Percentiles rank a stretch among this genome's conserved stretches.
Evolutionary conservation across 2,888 invertebrate genomes (phyloP).

Genomic region (Mactromeris polynyma): DNA sequence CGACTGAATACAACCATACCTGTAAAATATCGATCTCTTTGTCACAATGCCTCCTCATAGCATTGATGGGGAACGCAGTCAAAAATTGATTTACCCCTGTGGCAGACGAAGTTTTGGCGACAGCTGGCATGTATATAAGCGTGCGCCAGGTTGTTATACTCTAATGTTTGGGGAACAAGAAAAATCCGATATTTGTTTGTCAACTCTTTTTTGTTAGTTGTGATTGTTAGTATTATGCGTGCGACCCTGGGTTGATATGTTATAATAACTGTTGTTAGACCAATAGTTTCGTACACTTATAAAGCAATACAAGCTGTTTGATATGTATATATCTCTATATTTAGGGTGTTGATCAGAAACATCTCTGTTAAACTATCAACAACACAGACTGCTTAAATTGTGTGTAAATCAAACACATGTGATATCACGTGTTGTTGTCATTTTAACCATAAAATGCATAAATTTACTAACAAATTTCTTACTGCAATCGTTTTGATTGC

Average conservation of each 20-base stretch:
- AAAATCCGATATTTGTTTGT: conserved; percentile 10
- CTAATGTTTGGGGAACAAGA: background rate
- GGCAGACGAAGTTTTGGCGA: conserved; percentile 35
- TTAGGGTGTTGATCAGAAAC: too few relatives aligned
- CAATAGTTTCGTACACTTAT: background rate
- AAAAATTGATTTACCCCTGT: conserved; percentile 53
- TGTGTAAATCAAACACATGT: too few relatives aligned
- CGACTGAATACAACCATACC: background rate
- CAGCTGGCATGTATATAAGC: conserved; percentile 38
- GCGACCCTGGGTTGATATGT: background rate
- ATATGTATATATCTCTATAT: background rate
- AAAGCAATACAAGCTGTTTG: background rate
- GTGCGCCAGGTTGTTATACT: conserved; percentile 30
- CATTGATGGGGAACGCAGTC: conserved; percentile 42
- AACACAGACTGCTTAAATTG: too few relatives aligned
- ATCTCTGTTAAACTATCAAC: too few relatives aligned
- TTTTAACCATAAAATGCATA: too few relatives aligned
- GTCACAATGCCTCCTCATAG: conserved; percentile 26
- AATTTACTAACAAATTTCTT: too few relatives aligned
- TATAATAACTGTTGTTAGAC: background rate
- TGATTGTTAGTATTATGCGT: background rate
- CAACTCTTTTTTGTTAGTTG: background rate
- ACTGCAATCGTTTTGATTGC: too few relatives aligned
- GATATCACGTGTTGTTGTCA: too few relatives aligned
- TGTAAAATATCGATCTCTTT: conserved; percentile 56